Evolutionary conservation across 2,797 vertebrate genomes (phyloP).

Genomic region (Malurus splendens): DNA sequence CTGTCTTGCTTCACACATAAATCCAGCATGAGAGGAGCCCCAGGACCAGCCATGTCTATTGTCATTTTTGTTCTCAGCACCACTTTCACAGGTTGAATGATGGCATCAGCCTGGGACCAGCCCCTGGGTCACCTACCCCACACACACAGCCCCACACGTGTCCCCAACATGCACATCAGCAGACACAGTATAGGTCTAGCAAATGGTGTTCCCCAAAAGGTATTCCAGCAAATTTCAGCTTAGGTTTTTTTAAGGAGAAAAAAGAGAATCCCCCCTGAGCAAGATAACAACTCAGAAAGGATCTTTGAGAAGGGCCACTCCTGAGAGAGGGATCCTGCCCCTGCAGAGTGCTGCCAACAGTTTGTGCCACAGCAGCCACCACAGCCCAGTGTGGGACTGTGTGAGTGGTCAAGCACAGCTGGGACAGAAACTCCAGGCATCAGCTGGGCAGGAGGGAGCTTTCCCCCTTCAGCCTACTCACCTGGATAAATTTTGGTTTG

Average conservation of each 20-base stretch:
- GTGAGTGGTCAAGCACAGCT: accelerated
- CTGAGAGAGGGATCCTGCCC: background rate
- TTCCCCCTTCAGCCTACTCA: background rate
- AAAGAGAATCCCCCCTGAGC: accelerated
- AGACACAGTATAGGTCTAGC: background rate
- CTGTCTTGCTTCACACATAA: background rate
- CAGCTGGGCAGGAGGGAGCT: background rate
- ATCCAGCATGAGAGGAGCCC: background rate
- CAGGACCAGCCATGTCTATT: background rate
- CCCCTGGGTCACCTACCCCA: accelerated
- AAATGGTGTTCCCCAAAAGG: background rate
- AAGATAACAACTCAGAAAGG: background rate
- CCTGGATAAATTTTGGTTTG: background rate
- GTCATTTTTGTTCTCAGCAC: background rate
- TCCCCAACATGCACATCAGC: accelerated
- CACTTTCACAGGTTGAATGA: background rate
- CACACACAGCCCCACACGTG: accelerated
- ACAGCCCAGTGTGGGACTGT: accelerated
- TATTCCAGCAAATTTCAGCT: background rate
- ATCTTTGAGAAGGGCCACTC: background rate
- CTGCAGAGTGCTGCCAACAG: background rate
- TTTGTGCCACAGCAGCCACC: background rate
- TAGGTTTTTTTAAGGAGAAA: background rate
- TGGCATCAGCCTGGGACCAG: background rate
- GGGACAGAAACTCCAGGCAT: background rate